Evolutionary conservation across 1,140 invertebrate species (phyloP), one percentile per base, ranked within the genome.

Genomic region (Tetraneura akinire): DNA sequence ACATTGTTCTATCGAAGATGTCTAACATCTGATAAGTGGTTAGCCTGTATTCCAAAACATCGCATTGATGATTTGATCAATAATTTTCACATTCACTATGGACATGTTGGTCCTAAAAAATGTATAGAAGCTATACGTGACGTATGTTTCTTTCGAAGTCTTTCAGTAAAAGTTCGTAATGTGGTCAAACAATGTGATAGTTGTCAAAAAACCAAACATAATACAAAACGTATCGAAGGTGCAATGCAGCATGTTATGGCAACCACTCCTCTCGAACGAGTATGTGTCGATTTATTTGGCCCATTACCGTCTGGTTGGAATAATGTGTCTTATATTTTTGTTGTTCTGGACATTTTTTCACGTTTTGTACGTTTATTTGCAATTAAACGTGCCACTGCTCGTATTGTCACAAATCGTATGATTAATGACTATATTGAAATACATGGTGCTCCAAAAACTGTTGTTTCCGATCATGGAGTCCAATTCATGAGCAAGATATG

Each of bases 321-420:
- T n/a, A 26, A 57, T 1, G 80, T 80, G 1, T 6, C 14, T 0
- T 49, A 66, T 26, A 13, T 80, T 11, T 51, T 80, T 5, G 80
- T 62, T 37, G n/a, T 68, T 1, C 37, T 29, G 0, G 80, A 80
- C 49, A 55, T 13, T 42, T 80, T 49, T 80, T 49, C 21, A 1
- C 11, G 32, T 23, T 80, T 68, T 80, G 49, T 55, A 11, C 29
- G 42, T 23, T n/a, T 68, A 51, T 80, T 62, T 42, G 3, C 53
- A 1, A 16, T 68, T 8, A 68, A 55, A 55, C 21, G 42, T 4
- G 11, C 51, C 14, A 51, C 8, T 11, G 42, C 60, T 0, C 0
- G 3, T 1, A 26, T 26, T 3, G 29, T 37, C 5, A 21, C 49
- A 0, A 53, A 21, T 11, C 14, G 29, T 16, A 18, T 80, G 5